A percentile compares a stretch with the other conserved stretches of the same genome.
These are phyloP conservation scores for Drosophila takahashii DNA, from an alignment of 1,140 invertebrate species.

Conservation along the genomic window DNA sequence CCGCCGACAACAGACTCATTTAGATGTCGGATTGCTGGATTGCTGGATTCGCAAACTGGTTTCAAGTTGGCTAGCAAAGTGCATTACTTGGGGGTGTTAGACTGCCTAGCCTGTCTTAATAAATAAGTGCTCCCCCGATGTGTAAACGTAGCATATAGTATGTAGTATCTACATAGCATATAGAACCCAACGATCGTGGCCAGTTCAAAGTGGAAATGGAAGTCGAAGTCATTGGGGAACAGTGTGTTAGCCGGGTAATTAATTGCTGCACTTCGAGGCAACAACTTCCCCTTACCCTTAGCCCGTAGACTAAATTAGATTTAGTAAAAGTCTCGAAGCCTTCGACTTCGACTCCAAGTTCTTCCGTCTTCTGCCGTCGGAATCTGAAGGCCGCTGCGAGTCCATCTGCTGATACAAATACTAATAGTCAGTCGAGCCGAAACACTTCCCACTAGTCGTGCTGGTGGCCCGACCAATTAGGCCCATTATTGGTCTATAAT, in stretches of 20 bases:
- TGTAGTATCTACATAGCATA: background rate
- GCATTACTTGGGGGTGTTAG: slow-evolving; percentile 42
- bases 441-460: slow-evolving; percentile 15
- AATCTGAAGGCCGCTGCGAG: slow-evolving; percentile 36
- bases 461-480: slow-evolving; percentile 31
- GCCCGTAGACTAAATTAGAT: background rate
- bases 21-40: slow-evolving; percentile 27
- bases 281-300: slow-evolving; percentile 2
- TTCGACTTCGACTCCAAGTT: slow-evolving; percentile 18
- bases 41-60: slow-evolving; percentile 16
- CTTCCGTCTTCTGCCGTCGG: slow-evolving; percentile 52
- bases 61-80: background rate
- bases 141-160: slow-evolving; percentile 20
- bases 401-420: slow-evolving; percentile 56
- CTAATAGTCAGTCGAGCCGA: slow-evolving; percentile 31
- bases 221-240: slow-evolving; percentile 2
- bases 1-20: slow-evolving; percentile 16
- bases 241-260: slow-evolving; percentile 63
- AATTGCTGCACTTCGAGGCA: slow-evolving; percentile 47
- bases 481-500: slow-evolving; percentile 58
- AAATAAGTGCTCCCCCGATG: slow-evolving; percentile 18
- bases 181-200: background rate
- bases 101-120: background rate
- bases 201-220: background rate
- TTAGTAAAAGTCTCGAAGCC: slow-evolving; percentile 43